Percentiles rank a stretch among this genome's conserved stretches.
Conservation (phyloP, 30 jellyfish, hydroid and myxozoan species). For the Catostylus mosaicus region DNA sequence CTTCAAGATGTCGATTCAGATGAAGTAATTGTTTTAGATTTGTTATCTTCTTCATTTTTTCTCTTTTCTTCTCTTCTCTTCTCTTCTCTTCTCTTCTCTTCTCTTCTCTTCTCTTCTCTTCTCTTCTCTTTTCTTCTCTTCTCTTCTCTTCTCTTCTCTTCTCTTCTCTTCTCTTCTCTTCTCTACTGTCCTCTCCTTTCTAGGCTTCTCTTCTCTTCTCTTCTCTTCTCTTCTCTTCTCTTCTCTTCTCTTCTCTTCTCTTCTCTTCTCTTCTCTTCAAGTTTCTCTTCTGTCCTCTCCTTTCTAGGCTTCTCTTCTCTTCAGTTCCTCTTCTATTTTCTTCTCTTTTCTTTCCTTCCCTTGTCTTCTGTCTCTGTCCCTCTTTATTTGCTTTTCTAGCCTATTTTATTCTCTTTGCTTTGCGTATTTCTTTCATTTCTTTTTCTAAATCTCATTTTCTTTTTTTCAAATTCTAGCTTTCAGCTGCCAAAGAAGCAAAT, state of each 20-base stretch:
- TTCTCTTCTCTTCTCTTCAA: not conserved
- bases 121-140: not conserved
- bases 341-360: not conserved
- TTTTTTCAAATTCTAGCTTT: not conserved
- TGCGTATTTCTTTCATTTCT: not conserved
- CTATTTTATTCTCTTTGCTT: not conserved
- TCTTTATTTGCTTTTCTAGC: not conserved
- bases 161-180: not conserved
- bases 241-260: not conserved
- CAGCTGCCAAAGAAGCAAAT: conserved; percentile 28
- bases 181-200: not conserved
- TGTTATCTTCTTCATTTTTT: not conserved
- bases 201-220: not conserved
- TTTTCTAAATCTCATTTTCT: not conserved
- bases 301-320: not conserved
- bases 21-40: conserved; percentile 12
- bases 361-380: not conserved
- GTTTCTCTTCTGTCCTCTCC: not conserved
- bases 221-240: not conserved
- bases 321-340: not conserved
- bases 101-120: not conserved
- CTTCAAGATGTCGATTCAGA: conserved; percentile 55
- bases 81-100: not conserved
- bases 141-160: not conserved
- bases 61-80: not conserved